Evolutionary conservation across 2,113 vertebrate genomes (phyloP), one percentile per base, ranked within the genome.

Genomic region (Paramormyrops kingsleyae): DNA sequence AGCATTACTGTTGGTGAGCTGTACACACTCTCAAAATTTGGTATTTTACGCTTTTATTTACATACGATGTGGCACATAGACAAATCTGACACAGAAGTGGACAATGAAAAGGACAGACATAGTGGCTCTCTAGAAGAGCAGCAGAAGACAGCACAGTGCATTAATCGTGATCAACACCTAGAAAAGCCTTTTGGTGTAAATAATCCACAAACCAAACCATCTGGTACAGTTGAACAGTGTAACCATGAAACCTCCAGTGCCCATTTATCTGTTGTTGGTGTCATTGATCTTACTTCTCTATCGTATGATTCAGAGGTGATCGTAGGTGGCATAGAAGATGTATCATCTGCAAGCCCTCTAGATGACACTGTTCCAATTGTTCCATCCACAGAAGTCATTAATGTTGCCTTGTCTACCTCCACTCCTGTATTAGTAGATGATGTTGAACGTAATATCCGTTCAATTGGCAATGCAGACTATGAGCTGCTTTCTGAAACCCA

Each of bases 401-500:
- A 17, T 53, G 52, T 19, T 53, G 52, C 52, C 52, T 17, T 0
- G 8, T 83, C 77, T 17, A 83, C 77, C 8, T 83, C 77, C 77
- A 39, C 77, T 83, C 77, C 77, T 83, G 77, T 83, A 12, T 83
- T 44, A 83, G 77, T 12, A 44, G 77, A 83, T 15, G 2, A 42
- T 83, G 35, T 83, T 83, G 77, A 83, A 31, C 74, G 74, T 80
- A 39, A 27, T 80, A 39, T 80, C 74, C 74, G 31, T 83, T 83
- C 77, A 83, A 83, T 27, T 83, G 77, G 77, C 31, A 83, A 83
- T 83, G 77, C 77, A 83, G n/a, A 83, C 77, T 83, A 83, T 83
- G 77, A 83, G n/a, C 31, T 83, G 77, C 77, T 83, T 39, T 83
- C 77, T 35, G 77, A 83, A 39, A 83, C 31, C 77, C 77, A 83